Base-by-base conservation (phyloP, 1,140 invertebrate genomes). In the Brachionus paranguensis region DNA sequence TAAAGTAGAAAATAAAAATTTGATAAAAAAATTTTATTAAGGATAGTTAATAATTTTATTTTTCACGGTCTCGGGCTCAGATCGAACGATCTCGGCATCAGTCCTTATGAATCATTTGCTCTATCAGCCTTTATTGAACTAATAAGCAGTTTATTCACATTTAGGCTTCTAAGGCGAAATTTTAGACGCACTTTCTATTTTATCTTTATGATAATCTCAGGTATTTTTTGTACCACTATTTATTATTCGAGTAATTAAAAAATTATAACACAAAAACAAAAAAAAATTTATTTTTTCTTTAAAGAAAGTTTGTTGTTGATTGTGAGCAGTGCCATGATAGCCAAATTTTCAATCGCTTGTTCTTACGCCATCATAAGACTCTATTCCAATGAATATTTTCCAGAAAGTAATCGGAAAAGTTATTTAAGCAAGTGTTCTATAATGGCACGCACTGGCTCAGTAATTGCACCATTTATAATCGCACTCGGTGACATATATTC, bases 381-480 rank as follows among this genome's bases (percentile, higher is more conserved):
- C 20, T 89, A 89, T 83, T 89, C 89, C 79, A 87, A 88, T 14
- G 90, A 91, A 85, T 85, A 91, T 6, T 91, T 90, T 86, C 90
- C 90, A 7, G 91, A 91, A 5, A 86, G 87, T 17, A 84, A 90
- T n/a, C 81, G 90, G 27, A 91, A 91, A 85, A 88, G 88, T 78
- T 90, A 89, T 5, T 87, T 91, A 65, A 90, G 89, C 14, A 85
- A 88, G 17, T 91, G 91, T 85, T 90, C 90, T 4, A 91, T 91
- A 87, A 87, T 90, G 43, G 90, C 90, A 7, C 87, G 91, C 60
- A 85, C 91, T 53, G 91, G 91, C 55, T 90, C 89, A 6, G 89
- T 91, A 64, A 72, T 89, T 20, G 91, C 91, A 1, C 89, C 90
- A 1, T 87, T 86, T 65, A 87, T 91, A 14, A 76, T 76, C n/a